Evolutionary conservation across 2,888 invertebrate genomes (phyloP).

Genomic region (Steinernema hermaphroditum): DNA sequence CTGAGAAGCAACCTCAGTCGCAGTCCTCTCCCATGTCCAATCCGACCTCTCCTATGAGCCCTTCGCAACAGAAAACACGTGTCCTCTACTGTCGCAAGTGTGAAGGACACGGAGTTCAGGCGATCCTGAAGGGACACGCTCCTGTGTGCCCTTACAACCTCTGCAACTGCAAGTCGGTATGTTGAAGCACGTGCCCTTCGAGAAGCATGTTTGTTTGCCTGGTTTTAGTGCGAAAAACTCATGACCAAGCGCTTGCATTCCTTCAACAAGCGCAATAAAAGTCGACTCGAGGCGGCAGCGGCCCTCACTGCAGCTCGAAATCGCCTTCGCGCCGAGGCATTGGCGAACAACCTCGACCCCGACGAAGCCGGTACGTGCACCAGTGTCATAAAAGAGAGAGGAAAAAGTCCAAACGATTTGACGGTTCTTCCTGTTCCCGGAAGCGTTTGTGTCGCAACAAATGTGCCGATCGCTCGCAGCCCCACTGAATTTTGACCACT

Average conservation of each 20-base stretch:
- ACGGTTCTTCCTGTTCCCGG: no score
- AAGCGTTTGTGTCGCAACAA: no score
- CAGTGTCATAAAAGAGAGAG: neutral
- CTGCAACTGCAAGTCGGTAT: slow-evolving; percentile 53
- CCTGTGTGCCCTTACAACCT: slow-evolving; percentile 55
- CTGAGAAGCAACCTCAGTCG: slow-evolving; percentile 3
- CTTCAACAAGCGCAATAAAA: slow-evolving; percentile 51
- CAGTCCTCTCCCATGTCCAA: neutral
- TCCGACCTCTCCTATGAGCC: neutral
- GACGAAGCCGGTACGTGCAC: slow-evolving; percentile 6
- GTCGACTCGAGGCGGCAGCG: slow-evolving; percentile 16
- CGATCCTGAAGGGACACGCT: slow-evolving; percentile 58
- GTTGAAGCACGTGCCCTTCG: slow-evolving; percentile 32
- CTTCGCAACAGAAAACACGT: slow-evolving; percentile 36
- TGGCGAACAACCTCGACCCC: slow-evolving; percentile 19
- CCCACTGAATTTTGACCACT: no score
- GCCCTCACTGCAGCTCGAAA: slow-evolving; percentile 10
- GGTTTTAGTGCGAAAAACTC: slow-evolving; percentile 51
- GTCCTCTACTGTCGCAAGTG: slow-evolving; percentile 56
- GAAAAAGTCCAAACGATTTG: no score
- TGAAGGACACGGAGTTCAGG: slow-evolving; percentile 55
- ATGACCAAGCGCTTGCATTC: slow-evolving; percentile 52
- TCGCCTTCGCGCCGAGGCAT: slow-evolving; percentile 1
- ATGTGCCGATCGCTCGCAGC: no score
- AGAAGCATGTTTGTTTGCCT: no score